Evolutionary conservation across 2,888 invertebrate genomes (phyloP).

Genomic region (Steromphala cineraria): DNA sequence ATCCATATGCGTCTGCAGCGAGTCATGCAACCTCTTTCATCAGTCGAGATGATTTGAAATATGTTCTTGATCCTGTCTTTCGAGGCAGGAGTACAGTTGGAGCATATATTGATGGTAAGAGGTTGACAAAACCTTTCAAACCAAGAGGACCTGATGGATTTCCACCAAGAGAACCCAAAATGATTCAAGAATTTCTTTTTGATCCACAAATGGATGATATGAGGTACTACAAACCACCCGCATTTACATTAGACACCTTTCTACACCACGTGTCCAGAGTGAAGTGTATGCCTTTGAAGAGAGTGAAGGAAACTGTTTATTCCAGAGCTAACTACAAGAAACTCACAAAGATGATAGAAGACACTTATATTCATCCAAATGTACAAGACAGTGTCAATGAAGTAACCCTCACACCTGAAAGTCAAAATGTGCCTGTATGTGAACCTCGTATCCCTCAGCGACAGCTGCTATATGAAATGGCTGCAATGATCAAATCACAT

Average conservation of each 20-base stretch:
- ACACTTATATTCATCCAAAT: conserved; percentile 39
- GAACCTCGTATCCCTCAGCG: conserved; percentile 70
- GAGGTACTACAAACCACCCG: conserved; percentile 59
- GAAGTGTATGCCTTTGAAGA: conserved; percentile 53
- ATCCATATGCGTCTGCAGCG: conserved; percentile 24
- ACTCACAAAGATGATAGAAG: conserved; percentile 63
- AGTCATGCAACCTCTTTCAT: conserved; percentile 43
- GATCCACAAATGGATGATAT: conserved; percentile 61
- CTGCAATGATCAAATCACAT: conserved; percentile 71
- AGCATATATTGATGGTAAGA: conserved; percentile 66
- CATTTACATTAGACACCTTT: conserved; percentile 71
- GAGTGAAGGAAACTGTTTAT: conserved; percentile 57
- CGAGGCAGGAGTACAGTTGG: conserved; percentile 60
- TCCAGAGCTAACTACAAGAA: conserved; percentile 70
- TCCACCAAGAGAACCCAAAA: conserved; percentile 56
- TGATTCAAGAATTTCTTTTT: conserved; percentile 51
- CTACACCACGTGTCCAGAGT: conserved; percentile 59
- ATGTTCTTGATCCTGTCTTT: conserved; percentile 61
- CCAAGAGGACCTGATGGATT: conserved; percentile 67
- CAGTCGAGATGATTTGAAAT: conserved; percentile 58
- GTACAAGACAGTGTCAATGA: conserved; percentile 22
- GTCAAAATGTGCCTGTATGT: conserved; percentile 57
- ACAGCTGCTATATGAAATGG: conserved; percentile 73
- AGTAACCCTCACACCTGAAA: conserved; percentile 4
- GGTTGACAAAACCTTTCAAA: conserved; percentile 64